A percentile compares a stretch with the other conserved stretches of the same genome.
These are phyloP conservation scores for Pollimyrus isidori DNA, from an alignment of 2,113 vertebrate genomes.

Conservation along the genomic window DNA sequence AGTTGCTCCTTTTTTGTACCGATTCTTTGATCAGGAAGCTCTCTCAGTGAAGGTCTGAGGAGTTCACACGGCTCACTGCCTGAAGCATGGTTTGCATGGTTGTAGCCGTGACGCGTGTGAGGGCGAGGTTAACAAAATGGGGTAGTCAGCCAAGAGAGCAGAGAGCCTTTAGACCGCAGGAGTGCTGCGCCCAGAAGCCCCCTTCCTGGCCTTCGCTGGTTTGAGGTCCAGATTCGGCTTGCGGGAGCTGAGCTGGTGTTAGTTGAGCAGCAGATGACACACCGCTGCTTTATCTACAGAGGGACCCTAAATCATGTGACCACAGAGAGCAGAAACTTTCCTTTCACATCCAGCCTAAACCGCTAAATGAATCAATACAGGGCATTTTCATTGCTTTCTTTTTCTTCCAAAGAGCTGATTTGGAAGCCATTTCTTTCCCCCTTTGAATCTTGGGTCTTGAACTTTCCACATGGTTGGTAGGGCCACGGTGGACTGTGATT, in stretches of 20 bases:
- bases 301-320: not conserved
- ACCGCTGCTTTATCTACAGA: not conserved
- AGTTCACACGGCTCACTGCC: constrained; percentile 30
- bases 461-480: not conserved
- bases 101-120: constrained; percentile 7
- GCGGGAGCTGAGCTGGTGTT: not conserved
- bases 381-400: not conserved
- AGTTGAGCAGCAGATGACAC: not conserved
- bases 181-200: not conserved
- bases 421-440: not conserved
- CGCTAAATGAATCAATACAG: not conserved
- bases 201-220: not conserved
- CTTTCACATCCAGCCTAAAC: not conserved
- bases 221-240: not conserved
- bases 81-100: constrained; percentile 12
- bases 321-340: not conserved
- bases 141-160: not conserved
- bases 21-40: constrained; percentile 35
- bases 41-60: constrained; percentile 29
- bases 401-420: not conserved
- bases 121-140: not conserved
- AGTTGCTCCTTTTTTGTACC: constrained; percentile 26
- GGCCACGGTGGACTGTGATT: not conserved
- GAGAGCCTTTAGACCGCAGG: not conserved
- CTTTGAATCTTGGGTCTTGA: not conserved